These are phyloP conservation scores for Calycopis cecrops DNA, from an alignment of 1,140 invertebrate genomes.

Conservation along the genomic window DNA sequence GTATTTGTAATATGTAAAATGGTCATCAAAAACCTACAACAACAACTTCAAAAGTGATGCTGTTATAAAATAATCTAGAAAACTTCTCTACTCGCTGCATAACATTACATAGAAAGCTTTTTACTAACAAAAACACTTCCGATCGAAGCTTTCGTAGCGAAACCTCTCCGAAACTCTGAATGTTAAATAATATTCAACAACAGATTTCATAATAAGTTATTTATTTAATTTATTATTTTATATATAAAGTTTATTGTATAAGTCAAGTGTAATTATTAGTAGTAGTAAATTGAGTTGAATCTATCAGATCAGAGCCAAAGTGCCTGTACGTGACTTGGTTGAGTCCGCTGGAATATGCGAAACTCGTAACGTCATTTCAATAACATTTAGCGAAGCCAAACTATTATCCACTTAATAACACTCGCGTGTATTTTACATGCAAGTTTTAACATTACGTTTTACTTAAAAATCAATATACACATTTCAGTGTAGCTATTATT, in stretches of 20 bases:
- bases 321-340: constrained; percentile 40
- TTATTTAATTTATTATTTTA: constrained; percentile 18
- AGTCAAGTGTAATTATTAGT: constrained; percentile 23
- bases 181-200: background rate
- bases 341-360: constrained; percentile 32
- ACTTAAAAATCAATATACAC: background rate
- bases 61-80: too few relatives aligned
- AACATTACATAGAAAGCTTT: too few relatives aligned
- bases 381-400: constrained; percentile 27
- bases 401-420: constrained; percentile 19
- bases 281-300: constrained; percentile 37
- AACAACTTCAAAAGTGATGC: too few relatives aligned
- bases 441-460: background rate
- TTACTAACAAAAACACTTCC: background rate
- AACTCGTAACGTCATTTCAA: constrained; percentile 33
- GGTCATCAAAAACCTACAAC: too few relatives aligned
- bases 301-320: constrained; percentile 39
- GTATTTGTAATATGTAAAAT: too few relatives aligned
- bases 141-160: too few relatives aligned
- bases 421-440: background rate
- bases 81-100: too few relatives aligned
- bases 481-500: too few relatives aligned
- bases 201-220: background rate
- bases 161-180: too few relatives aligned
- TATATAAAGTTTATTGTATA: constrained; percentile 29